Evolutionary conservation across 2,797 vertebrate genomes (phyloP).

Genomic region (Hemibagrus guttatus): DNA sequence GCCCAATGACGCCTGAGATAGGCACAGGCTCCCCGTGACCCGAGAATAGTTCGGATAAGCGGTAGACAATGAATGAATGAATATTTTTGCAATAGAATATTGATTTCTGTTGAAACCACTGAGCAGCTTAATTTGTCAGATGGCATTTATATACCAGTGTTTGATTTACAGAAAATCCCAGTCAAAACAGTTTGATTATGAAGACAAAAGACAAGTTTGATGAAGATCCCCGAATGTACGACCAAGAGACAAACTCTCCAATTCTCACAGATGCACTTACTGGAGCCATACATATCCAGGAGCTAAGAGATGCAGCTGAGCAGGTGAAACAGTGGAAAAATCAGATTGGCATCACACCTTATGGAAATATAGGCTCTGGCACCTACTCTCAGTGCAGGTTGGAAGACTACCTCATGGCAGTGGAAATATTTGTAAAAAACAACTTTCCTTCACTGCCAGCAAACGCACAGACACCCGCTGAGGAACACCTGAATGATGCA

Average conservation of each 20-base stretch:
- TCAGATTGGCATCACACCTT: not conserved
- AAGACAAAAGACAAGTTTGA: not conserved
- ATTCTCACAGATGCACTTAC: constrained; percentile 25
- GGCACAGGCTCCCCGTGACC: no score
- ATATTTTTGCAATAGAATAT: not conserved
- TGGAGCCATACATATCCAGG: not conserved
- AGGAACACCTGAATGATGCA: constrained; percentile 33
- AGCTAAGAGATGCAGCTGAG: constrained; percentile 5
- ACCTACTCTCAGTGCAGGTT: not conserved
- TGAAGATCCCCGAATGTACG: not conserved
- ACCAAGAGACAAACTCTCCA: fast-evolving
- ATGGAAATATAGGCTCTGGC: not conserved
- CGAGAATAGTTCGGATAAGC: no score
- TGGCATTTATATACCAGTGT: not conserved
- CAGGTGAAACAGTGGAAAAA: constrained; percentile 12
- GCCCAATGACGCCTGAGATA: no score
- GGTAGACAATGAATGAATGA: no score
- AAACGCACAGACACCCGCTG: constrained; percentile 8
- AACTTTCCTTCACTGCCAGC: constrained; percentile 53
- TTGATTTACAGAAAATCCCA: not conserved
- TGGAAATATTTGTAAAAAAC: constrained; percentile 46
- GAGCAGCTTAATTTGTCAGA: not conserved
- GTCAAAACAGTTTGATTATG: not conserved
- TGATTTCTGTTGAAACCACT: not conserved
- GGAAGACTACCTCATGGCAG: not conserved